These are phyloP conservation scores for Suillia variegata DNA, from an alignment of 2,888 invertebrate genomes.

Conservation along the genomic window DNA sequence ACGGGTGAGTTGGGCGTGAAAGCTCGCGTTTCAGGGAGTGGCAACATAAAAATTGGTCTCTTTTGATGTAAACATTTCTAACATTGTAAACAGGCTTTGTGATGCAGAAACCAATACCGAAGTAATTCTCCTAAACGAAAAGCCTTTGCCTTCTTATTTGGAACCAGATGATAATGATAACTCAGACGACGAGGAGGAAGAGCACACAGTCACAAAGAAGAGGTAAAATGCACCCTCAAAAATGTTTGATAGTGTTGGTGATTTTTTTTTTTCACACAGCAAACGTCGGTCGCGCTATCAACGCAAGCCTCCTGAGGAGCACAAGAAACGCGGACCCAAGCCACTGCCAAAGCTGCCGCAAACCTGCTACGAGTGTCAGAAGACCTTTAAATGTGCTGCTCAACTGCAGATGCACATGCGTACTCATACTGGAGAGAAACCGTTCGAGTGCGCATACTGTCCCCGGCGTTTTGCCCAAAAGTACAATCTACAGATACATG, in stretches of 20 bases:
- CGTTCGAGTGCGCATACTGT: slow-evolving; percentile 66
- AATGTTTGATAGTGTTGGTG: neutral
- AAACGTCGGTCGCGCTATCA: slow-evolving; percentile 63
- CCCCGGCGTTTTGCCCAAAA: slow-evolving; percentile 67
- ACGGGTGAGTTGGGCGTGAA: slow-evolving; percentile 47
- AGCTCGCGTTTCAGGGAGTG: no score
- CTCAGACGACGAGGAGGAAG: slow-evolving; percentile 37
- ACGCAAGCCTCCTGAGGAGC: slow-evolving; percentile 65
- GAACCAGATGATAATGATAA: slow-evolving; percentile 41
- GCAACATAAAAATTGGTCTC: no score
- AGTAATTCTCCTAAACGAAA: slow-evolving; percentile 13
- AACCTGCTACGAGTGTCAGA: slow-evolving; percentile 67
- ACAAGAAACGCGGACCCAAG: slow-evolving; percentile 67
- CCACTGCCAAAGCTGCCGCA: slow-evolving; percentile 66
- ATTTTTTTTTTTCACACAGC: slow-evolving; percentile 28
- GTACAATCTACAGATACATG: slow-evolving; percentile 68
- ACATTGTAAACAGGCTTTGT: slow-evolving; percentile 37
- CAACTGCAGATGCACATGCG: slow-evolving; percentile 69
- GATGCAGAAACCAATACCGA: slow-evolving; percentile 69
- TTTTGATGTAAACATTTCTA: neutral
- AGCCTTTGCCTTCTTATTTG: slow-evolving; percentile 15
- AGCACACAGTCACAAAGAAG: slow-evolving; percentile 31
- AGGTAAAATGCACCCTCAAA: no score
- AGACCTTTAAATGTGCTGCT: slow-evolving; percentile 68
- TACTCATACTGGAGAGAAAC: slow-evolving; percentile 68